Conservation (phyloP, 2,888 invertebrate species). For the Corythucha ciliata region DNA sequence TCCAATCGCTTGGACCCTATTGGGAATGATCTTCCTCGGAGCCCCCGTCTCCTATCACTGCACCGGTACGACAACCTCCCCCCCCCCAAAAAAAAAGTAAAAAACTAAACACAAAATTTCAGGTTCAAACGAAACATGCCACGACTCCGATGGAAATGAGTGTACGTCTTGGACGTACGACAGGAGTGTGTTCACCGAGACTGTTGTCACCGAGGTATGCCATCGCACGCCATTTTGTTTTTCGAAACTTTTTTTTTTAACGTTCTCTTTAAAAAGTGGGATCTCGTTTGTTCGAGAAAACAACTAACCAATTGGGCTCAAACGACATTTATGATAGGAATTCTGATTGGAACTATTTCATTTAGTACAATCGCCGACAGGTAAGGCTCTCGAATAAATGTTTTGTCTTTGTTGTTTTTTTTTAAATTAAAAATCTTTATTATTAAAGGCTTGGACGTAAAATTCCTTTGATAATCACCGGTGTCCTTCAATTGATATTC, state of each 20-base stretch:
- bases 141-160: constrained; percentile 2
- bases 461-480: constrained; percentile 59
- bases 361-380: constrained; percentile 69
- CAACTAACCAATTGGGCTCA: too few species aligned
- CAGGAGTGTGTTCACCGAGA: constrained; percentile 54
- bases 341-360: constrained; percentile 59
- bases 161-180: constrained; percentile 47
- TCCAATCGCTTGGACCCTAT: constrained; percentile 70
- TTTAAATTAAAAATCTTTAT: not conserved
- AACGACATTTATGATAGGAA: too few species aligned
- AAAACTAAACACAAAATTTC: too few species aligned
- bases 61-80: constrained; percentile 31
- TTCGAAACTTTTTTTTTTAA: too few species aligned
- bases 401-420: too few species aligned
- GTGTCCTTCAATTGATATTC: constrained; percentile 60
- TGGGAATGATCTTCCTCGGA: constrained; percentile 66
- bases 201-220: constrained; percentile 55
- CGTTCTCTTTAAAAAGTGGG: too few species aligned
- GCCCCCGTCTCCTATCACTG: constrained; percentile 55
- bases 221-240: too few species aligned
- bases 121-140: constrained; percentile 18
- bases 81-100: too few species aligned
- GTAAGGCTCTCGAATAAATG: constrained; percentile 46
- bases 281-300: too few species aligned
- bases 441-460: constrained; percentile 62